These are phyloP conservation scores for Pegoplata infirma DNA, from an alignment of 2,888 invertebrate species.

Conservation along the genomic window DNA sequence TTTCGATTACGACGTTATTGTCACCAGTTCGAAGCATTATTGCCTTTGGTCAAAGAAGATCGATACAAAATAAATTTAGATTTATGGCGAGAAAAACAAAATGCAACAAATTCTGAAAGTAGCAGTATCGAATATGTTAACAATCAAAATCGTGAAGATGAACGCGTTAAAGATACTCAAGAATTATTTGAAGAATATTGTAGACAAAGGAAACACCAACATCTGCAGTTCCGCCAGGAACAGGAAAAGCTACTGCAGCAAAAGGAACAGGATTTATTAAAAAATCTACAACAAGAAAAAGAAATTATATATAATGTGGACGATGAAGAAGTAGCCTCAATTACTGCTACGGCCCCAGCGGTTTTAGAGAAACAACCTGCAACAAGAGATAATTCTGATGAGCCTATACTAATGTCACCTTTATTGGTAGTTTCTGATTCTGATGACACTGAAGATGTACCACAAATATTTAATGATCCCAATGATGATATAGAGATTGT, in stretches of 20 bases:
- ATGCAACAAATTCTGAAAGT: constrained; percentile 54
- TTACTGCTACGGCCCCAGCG: constrained; percentile 22
- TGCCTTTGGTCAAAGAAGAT: constrained; percentile 72
- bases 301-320: constrained; percentile 38
- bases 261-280: constrained; percentile 24
- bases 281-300: constrained; percentile 8
- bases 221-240: constrained; percentile 45
- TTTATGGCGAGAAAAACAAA: constrained; percentile 68
- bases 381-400: constrained; percentile 68
- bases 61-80: constrained; percentile 71
- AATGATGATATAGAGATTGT: constrained; percentile 43
- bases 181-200: constrained; percentile 70
- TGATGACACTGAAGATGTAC: constrained; percentile 63
- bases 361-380: neutral
- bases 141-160: constrained; percentile 33
- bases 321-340: constrained; percentile 60
- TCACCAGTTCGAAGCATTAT: constrained; percentile 72
- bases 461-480: constrained; percentile 46
- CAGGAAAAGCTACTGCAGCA: constrained; percentile 33
- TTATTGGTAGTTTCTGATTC: constrained; percentile 74
- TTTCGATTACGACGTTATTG: constrained; percentile 76
- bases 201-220: constrained; percentile 44
- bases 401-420: constrained; percentile 74
- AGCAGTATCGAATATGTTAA: constrained; percentile 53
- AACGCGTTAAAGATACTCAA: constrained; percentile 66